Conservation (phyloP, 2,797 vertebrate species). For the Paramormyrops hopkinsi region DNA sequence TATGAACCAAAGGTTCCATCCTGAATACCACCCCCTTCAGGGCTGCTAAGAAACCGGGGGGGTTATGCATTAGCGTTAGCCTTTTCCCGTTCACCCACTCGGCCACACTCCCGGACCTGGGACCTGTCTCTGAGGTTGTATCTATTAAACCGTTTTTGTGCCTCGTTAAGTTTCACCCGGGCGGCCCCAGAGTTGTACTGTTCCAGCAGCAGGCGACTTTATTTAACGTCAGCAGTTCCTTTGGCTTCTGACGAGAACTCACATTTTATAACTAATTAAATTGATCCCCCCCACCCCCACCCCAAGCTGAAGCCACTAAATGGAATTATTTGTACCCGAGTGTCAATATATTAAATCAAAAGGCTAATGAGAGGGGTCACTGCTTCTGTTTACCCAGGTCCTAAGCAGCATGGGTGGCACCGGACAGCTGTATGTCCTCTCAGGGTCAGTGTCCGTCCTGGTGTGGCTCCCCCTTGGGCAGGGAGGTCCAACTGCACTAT, state of each 20-base stretch:
- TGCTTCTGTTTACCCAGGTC: constrained; percentile 90
- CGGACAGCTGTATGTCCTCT: constrained; percentile 58
- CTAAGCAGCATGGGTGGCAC: constrained; percentile 75
- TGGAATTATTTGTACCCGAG: constrained; percentile 96
- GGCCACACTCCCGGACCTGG: constrained; percentile 80
- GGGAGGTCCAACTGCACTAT: no score
- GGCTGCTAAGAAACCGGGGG: neutral
- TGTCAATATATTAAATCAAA: constrained; percentile 99
- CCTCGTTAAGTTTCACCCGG: constrained; percentile 96
- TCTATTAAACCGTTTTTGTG: constrained; percentile 88
- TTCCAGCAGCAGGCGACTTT: constrained; percentile 86
- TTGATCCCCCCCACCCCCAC: constrained; percentile 79
- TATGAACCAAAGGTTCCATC: neutral
- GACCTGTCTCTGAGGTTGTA: constrained; percentile 75
- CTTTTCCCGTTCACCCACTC: constrained; percentile 72
- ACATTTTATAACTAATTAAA: constrained; percentile 99
- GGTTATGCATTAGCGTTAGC: constrained; percentile 52
- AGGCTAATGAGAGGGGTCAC: constrained; percentile 98
- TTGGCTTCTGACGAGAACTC: constrained; percentile 90
- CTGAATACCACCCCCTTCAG: neutral
- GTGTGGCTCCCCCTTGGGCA: neutral
- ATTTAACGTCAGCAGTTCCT: constrained; percentile 98
- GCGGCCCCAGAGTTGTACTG: constrained; percentile 85
- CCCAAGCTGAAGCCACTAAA: constrained; percentile 88
- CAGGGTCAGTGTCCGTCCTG: neutral